Evolutionary conservation across 2,797 vertebrate genomes (phyloP).

Genomic region (Pitangus sulphuratus): DNA sequence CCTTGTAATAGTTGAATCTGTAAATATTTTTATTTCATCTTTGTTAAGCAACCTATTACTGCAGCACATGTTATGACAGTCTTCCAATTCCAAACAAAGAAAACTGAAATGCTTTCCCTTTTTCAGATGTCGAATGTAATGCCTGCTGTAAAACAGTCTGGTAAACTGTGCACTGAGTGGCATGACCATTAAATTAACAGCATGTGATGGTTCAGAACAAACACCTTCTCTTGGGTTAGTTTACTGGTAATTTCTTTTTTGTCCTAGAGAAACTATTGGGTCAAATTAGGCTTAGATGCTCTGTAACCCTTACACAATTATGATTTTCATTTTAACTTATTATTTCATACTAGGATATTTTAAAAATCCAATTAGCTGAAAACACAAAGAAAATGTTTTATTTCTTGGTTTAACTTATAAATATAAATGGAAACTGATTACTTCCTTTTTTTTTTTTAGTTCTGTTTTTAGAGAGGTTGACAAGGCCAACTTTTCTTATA

Average conservation of each 20-base stretch:
- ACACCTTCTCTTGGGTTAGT: background rate
- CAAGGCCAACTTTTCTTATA: background rate
- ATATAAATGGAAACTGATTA: background rate
- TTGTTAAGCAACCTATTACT: background rate
- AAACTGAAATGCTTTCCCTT: background rate
- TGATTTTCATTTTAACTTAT: background rate
- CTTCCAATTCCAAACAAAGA: background rate
- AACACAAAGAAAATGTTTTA: background rate
- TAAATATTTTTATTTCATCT: conserved; percentile 28
- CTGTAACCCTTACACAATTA: background rate
- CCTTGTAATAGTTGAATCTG: background rate
- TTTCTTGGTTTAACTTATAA: background rate
- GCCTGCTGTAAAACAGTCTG: background rate
- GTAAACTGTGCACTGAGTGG: background rate
- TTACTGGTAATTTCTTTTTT: background rate
- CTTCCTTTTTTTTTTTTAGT: background rate
- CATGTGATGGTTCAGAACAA: background rate
- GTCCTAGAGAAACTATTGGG: background rate
- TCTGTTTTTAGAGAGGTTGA: background rate
- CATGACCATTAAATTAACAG: background rate
- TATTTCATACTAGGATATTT: background rate
- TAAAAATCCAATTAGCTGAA: background rate
- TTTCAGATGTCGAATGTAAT: background rate
- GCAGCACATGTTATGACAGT: background rate
- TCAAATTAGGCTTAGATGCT: background rate